Evolutionary conservation across 1,140 invertebrate species (phyloP).

Genomic region (Cataglyphis hispanica): DNA sequence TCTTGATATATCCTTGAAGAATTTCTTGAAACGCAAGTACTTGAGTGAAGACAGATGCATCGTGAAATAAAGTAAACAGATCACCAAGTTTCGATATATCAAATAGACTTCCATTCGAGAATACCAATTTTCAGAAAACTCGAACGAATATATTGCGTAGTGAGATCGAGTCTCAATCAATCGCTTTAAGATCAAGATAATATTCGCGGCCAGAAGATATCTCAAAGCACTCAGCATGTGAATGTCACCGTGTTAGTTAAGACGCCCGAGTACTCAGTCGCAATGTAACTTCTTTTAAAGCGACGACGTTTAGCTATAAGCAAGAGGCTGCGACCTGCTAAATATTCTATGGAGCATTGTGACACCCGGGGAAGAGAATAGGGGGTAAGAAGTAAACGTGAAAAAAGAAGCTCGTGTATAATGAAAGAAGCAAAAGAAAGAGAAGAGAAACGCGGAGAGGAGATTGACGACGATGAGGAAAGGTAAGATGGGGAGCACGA

Average conservation of each 20-base stretch:
- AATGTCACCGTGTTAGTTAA: constrained; percentile 50
- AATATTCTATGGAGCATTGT: constrained; percentile 76
- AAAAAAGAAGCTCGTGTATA: constrained; percentile 32
- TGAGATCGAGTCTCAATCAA: neutral
- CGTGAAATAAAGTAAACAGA: constrained; percentile 35
- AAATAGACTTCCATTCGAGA: constrained; percentile 9
- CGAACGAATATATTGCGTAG: neutral
- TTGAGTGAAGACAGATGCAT: constrained; percentile 28
- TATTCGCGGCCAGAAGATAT: neutral
- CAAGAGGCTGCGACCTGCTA: constrained; percentile 72
- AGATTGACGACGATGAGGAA: constrained; percentile 49
- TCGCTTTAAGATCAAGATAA: constrained; percentile 1
- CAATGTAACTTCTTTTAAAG: constrained; percentile 59
- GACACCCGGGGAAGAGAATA: constrained; percentile 25
- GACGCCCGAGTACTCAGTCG: constrained; percentile 44
- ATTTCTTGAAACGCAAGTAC: neutral
- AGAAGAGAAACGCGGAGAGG: constrained; percentile 21
- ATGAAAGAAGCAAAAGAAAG: neutral
- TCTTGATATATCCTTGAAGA: neutral
- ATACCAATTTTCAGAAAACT: constrained; percentile 30
- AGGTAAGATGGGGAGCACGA: constrained; percentile 66
- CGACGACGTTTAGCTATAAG: constrained; percentile 23
- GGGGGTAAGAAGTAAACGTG: constrained; percentile 58
- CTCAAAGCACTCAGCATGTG: constrained; percentile 36
- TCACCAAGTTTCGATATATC: constrained; percentile 25